Evolutionary conservation across 2,888 invertebrate species (phyloP).

Genomic region (Ctenicera cuprea): DNA sequence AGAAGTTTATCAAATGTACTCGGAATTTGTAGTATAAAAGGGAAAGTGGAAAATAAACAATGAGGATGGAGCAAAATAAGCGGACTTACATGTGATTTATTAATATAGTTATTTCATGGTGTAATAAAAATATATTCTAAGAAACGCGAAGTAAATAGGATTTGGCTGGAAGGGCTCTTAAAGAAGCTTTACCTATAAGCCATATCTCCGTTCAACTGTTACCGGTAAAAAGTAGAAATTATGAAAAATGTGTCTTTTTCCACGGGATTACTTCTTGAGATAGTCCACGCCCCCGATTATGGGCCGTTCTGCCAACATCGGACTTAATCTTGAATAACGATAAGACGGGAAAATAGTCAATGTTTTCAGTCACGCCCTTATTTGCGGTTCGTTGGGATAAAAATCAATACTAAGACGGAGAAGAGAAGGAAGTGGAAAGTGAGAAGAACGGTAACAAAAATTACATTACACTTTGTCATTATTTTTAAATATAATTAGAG

Average conservation of each 20-base stretch:
- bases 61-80: conserved; percentile 14
- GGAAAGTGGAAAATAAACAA: conserved; percentile 26
- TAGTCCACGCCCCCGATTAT: conserved; percentile 62
- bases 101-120: conserved; percentile 28
- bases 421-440: conserved; percentile 65
- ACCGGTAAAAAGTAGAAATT: conserved; percentile 62
- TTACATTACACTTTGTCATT: conserved; percentile 56
- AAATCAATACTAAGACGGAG: conserved; percentile 64
- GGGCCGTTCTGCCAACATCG: conserved; percentile 40
- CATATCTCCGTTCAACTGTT: conserved; percentile 59
- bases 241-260: conserved; percentile 66
- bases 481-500: conserved; percentile 54
- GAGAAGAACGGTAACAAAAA: conserved; percentile 60
- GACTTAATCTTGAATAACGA: conserved; percentile 38
- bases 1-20: conserved; percentile 29
- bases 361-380: conserved; percentile 65
- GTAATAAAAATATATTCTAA: conserved; percentile 40
- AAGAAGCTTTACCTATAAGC: conserved; percentile 57
- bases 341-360: conserved; percentile 52
- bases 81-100: conserved; percentile 25
- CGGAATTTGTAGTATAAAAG: conserved; percentile 23
- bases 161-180: conserved; percentile 57
- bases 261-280: conserved; percentile 64
- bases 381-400: conserved; percentile 68
- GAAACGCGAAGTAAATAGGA: conserved; percentile 59